Percentiles rank a stretch among this genome's conserved stretches.
Evolutionary conservation across 2,113 vertebrate species (phyloP).

Genomic region (Galemys pyrenaicus): DNA sequence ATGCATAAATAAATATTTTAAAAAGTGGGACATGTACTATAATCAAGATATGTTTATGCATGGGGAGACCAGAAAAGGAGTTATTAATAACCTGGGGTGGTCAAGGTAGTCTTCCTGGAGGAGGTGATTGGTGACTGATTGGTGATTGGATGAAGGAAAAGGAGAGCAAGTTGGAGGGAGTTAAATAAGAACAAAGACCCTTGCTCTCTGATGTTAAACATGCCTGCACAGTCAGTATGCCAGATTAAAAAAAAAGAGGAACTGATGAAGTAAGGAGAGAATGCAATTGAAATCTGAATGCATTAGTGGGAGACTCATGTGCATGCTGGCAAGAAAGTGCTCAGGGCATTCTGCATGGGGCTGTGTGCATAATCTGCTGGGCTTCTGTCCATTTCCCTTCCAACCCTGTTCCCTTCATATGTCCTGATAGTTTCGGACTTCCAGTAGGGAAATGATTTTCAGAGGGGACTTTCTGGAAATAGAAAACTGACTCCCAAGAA

Average conservation of each 20-base stretch:
- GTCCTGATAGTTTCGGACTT: background rate
- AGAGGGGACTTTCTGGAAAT: background rate
- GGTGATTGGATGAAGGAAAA: background rate
- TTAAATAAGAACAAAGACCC: background rate
- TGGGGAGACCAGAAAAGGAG: background rate
- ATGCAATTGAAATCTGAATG: background rate
- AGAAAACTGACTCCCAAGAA: background rate
- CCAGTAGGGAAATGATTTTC: background rate
- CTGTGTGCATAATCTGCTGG: background rate
- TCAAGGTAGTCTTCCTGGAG: conserved; percentile 12
- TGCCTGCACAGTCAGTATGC: background rate
- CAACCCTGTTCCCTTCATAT: background rate
- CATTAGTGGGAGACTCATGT: accelerated
- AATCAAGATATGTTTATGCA: background rate
- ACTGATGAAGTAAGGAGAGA: conserved; percentile 13
- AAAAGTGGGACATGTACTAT: background rate
- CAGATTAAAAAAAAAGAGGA: background rate
- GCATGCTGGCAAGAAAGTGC: background rate
- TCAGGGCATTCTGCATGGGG: background rate
- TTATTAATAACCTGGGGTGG: background rate
- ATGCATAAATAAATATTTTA: too few species aligned
- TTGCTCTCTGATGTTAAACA: background rate
- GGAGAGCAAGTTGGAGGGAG: background rate
- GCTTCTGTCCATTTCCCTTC: background rate
- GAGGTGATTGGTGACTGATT: background rate